Evolutionary conservation across 2,113 vertebrate genomes (phyloP), one percentile per base, ranked within the genome.

Genomic region (Ramphastos sulfuratus): DNA sequence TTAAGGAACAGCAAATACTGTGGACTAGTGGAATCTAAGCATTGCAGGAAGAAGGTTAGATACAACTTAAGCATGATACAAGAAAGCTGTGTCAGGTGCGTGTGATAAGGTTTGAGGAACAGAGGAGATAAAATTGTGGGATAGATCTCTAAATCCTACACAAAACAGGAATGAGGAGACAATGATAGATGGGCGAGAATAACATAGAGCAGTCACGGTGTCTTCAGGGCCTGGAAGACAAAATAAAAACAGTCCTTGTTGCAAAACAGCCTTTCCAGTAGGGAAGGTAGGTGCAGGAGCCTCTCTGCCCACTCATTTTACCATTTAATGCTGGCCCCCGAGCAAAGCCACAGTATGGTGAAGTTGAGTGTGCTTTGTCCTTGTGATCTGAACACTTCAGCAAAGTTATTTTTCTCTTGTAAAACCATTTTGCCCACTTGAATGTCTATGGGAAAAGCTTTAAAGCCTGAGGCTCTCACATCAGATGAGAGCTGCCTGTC

Each of bases 401-500:
- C 14, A 25, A 74, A 85, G 83, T 65, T 4, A 2, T 84, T 85
- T 91, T 94, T 83, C 37, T 78, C 79, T 46, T 65, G 21, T 59
- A 67, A 96, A 93, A 81, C 11, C 14, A 3, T 67, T 91, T 79
- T 82, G 23, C 42, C 52, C 46, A 95, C 70, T 77, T 93, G 82
- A n/a, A 87, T 48, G 60, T 88, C 73, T 74, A 90, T 90, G 55
- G 58, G 48, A 75, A 85, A 76, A 42, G 44, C 83, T 85, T 89
- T 60, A 55, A 93, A 93, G 18, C 42, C 44, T 42, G 28, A 28
- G 33, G 44, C 74, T 93, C 59, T 81, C 44, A 19, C 1, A 1
- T 95, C 81, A 93, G 73, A 63, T 66, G 50, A 86, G 75, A 93
- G 55, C 76, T 93, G 94, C 46, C 58, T 77, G 59, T 84, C 78